Percentiles rank a stretch among this genome's conserved stretches.
Evolutionary conservation across 2,797 vertebrate genomes (phyloP).

Genomic region (Enteromius anoplus): DNA sequence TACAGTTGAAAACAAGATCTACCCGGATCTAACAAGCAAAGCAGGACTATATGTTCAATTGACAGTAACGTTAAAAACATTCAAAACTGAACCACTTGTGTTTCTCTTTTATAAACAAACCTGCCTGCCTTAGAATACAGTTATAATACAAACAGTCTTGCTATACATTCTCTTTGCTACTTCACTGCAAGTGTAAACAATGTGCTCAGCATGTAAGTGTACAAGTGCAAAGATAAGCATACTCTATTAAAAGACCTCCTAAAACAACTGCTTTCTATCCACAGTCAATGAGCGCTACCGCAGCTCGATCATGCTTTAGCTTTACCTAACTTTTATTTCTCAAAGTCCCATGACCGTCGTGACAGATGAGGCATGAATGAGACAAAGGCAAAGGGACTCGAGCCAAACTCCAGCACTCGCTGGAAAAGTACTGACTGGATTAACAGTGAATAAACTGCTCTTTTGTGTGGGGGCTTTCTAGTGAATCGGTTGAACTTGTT

Average conservation of each 20-base stretch:
- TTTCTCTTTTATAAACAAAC: neutral
- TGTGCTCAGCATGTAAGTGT: neutral
- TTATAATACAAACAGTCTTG: neutral
- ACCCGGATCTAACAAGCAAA: conserved; percentile 14
- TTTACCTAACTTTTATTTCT: neutral
- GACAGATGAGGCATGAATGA: conserved; percentile 28
- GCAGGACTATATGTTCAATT: conserved; percentile 13
- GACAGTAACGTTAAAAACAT: neutral
- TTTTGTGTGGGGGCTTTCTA: neutral
- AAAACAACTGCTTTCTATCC: neutral
- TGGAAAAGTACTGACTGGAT: conserved; percentile 73
- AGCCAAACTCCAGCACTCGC: conserved; percentile 67
- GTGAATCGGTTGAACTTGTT: neutral
- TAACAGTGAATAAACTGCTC: neutral
- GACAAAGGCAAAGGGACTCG: conserved; percentile 51
- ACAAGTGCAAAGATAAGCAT: neutral
- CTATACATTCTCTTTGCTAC: neutral
- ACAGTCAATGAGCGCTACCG: neutral
- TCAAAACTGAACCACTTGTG: neutral
- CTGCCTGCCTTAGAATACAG: neutral
- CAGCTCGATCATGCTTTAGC: neutral
- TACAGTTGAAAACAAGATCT: conserved; percentile 55
- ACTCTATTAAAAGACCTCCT: neutral
- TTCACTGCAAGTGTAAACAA: neutral
- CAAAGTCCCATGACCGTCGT: neutral